These are phyloP conservation scores for Acanthisitta chloris DNA, from an alignment of 2,113 vertebrate species.

Conservation along the genomic window DNA sequence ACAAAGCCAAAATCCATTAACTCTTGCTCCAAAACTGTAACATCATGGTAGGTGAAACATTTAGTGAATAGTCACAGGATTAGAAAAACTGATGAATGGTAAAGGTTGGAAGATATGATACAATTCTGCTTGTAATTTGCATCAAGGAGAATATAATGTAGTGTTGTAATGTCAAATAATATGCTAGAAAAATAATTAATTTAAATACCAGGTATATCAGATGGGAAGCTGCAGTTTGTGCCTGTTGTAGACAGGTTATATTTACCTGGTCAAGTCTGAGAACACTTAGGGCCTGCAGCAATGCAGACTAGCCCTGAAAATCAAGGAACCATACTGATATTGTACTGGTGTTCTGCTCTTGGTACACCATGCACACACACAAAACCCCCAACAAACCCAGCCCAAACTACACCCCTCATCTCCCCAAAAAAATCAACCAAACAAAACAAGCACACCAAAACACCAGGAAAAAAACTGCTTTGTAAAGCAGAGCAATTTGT, in stretches of 20 bases:
- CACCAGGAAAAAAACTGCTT: not conserved
- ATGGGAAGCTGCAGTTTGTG: not conserved
- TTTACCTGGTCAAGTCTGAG: not conserved
- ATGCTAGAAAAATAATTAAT: not conserved
- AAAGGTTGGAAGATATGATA: not conserved
- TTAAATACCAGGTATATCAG: not conserved
- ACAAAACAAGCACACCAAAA: accelerated
- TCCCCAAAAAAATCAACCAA: too few relatives aligned
- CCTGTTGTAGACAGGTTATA: not conserved
- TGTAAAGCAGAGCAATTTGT: not conserved
- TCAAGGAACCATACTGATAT: not conserved
- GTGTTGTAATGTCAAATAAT: not conserved
- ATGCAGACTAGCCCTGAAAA: not conserved
- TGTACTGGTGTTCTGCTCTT: not conserved
- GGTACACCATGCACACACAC: accelerated
- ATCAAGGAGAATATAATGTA: not conserved
- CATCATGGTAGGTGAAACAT: not conserved
- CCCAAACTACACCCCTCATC: not conserved
- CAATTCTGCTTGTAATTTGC: accelerated
- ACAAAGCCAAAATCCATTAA: not conserved
- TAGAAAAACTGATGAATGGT: not conserved
- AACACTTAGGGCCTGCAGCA: not conserved
- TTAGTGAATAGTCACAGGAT: not conserved
- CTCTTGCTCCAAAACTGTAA: not conserved
- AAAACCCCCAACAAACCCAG: not conserved